Evolutionary conservation across 2,888 invertebrate genomes (phyloP), one percentile per base, ranked within the genome.

Genomic region (Pollenia griseotomentosa): DNA sequence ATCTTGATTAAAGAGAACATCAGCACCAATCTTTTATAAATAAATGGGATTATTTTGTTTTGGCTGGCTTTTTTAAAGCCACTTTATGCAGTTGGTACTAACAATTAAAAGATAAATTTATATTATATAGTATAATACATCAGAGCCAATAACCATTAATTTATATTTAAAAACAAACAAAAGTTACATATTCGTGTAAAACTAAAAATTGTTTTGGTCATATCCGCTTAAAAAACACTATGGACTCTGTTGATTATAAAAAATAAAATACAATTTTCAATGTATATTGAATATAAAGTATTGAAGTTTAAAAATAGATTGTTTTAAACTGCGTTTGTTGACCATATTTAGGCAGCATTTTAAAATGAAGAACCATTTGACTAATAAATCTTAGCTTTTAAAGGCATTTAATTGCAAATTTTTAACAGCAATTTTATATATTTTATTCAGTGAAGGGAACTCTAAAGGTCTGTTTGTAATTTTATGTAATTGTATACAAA

Each of bases 1-100:
- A 73, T 46, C n/a, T n/a, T 55, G 40, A 74, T 63, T 44, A 16
- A 42, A 71, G 42, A 59, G 48, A 81, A 59, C 19, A 65, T 63
- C 53, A 73, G 82, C 82, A 82, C 74, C 82, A 75, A 48, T 61
- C 6, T 42, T 33, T 73, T 48, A 23, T 42, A 59, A 42, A 61
- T 40, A 53, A 71, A 40, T 73, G 74, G 68, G 82, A 75, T 68
- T 68, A 63, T 33, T 42, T 7, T 40, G 3, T 33, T 55, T 70
- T 40, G 14, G 23, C 12, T 23, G 2, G 48, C 14, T 53, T 75
- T 51, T 33, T 14, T 33, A 33, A 51, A 51, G 66, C 23, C 40
- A 48, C 42, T 16, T 33, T 59, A 46, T 10, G 23, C 14, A 48
- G 8, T 61, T 65, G 53, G 42, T 57, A 65, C 48, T 51, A 19